Conservation (phyloP, 2,113 vertebrate species). For the Pyxicephalus adspersus region DNA sequence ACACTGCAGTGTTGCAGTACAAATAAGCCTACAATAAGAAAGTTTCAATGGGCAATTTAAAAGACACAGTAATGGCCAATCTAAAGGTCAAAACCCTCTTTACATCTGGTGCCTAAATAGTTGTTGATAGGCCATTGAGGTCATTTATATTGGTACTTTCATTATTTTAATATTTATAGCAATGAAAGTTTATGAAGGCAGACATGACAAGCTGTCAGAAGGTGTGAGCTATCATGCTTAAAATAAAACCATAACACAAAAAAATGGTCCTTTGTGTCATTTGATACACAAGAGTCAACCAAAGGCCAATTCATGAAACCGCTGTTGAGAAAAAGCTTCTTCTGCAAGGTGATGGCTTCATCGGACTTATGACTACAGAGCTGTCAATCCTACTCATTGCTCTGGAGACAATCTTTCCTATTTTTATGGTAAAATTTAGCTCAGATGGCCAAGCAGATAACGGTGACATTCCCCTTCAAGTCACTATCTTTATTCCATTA, state of each 20-base stretch:
- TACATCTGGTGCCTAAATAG: too few species aligned
- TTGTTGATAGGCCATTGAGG: too few species aligned
- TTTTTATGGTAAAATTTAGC: conserved; percentile 15
- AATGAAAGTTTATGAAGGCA: not conserved
- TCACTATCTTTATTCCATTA: conserved; percentile 19
- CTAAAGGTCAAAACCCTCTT: too few species aligned
- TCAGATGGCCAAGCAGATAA: not conserved
- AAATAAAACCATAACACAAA: not conserved
- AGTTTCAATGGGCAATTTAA: too few species aligned
- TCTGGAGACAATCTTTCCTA: not conserved
- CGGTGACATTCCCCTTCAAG: conserved; percentile 6
- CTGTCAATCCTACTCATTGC: conserved; percentile 3
- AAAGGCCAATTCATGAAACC: not conserved
- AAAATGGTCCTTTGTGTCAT: not conserved
- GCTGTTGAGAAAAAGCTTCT: not conserved
- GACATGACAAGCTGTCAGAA: not conserved
- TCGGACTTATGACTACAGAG: not conserved
- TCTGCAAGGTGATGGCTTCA: not conserved
- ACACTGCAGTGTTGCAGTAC: too few species aligned
- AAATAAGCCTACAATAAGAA: too few species aligned
- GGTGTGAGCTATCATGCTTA: not conserved
- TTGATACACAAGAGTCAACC: not conserved
- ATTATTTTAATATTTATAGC: not conserved
- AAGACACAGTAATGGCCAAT: too few species aligned
- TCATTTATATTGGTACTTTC: too few species aligned